Conservation (phyloP, 2,797 vertebrate species). For the Periparus ater region DNA sequence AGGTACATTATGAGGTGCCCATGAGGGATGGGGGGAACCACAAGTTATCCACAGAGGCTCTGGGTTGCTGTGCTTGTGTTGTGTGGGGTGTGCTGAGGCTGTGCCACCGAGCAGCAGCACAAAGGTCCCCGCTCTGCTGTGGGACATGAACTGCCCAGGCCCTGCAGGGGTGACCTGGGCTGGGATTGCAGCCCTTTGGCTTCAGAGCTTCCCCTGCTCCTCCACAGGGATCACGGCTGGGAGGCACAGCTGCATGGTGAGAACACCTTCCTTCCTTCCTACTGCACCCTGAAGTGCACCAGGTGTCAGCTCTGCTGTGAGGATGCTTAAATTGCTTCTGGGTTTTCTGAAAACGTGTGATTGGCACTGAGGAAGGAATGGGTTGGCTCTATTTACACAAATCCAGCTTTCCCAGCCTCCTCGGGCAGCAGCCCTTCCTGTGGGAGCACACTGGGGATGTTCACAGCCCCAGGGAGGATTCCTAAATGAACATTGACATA, state of each 20-base stretch:
- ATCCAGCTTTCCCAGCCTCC: neutral
- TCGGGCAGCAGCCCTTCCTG: constrained; percentile 37
- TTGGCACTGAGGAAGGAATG: neutral
- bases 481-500: constrained; percentile 55
- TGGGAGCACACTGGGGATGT: constrained; percentile 23
- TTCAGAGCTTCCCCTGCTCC: neutral
- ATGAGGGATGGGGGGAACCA: neutral
- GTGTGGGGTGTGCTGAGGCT: neutral
- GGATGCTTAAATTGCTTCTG: neutral
- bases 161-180: neutral
- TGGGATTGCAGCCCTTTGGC: neutral
- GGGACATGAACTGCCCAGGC: neutral
- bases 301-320: neutral
- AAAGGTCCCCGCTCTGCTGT: fast-evolving
- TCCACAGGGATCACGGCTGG: neutral
- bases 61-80: neutral
- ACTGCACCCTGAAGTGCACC: neutral
- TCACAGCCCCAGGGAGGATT: constrained; percentile 41
- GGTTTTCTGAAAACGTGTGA: neutral
- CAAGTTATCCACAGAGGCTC: neutral
- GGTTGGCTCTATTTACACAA: constrained; percentile 16
- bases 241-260: fast-evolving
- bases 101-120: neutral
- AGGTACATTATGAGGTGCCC: neutral
- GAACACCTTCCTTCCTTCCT: neutral